These are phyloP conservation scores for Actias luna DNA, from an alignment of 2,888 invertebrate species.

Conservation along the genomic window DNA sequence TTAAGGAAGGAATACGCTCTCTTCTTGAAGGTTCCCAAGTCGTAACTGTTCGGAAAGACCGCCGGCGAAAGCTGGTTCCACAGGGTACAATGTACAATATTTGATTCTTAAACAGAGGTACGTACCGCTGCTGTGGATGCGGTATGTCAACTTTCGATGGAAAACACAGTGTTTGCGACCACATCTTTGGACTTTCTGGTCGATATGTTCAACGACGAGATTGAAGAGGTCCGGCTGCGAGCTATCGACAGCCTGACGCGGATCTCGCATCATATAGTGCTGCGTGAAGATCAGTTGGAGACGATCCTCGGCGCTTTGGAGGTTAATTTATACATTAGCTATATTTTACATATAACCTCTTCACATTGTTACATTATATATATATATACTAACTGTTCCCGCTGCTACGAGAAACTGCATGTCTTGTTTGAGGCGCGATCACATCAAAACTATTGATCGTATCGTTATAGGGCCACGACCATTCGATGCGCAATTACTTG, in stretches of 20 bases:
- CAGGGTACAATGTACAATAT: not conserved
- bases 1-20: too few relatives aligned
- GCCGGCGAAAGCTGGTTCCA: too few relatives aligned
- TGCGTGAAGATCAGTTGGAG: conserved; percentile 97
- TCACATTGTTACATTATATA: too few relatives aligned
- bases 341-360: too few relatives aligned
- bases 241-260: conserved; percentile 96
- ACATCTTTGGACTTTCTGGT: conserved; percentile 97
- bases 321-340: conserved; percentile 55
- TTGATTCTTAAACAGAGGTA: conserved; percentile 84
- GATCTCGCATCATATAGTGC: conserved; percentile 92
- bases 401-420: too few relatives aligned
- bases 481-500: too few relatives aligned
- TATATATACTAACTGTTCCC: too few relatives aligned
- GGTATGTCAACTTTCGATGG: conserved; percentile 92
- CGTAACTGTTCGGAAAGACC: too few relatives aligned
- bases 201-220: conserved; percentile 99
- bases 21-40: too few relatives aligned
- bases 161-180: conserved; percentile 92
- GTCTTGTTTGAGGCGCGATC: too few relatives aligned
- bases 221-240: conserved; percentile 96
- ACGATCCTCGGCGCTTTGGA: conserved; percentile 97
- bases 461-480: too few relatives aligned
- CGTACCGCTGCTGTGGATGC: conserved; percentile 97
- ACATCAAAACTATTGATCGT: too few relatives aligned